A percentile compares a stretch with the other conserved stretches of the same genome.
Evolutionary conservation across 2,113 vertebrate genomes (phyloP).

Genomic region (Pavo muticus): DNA sequence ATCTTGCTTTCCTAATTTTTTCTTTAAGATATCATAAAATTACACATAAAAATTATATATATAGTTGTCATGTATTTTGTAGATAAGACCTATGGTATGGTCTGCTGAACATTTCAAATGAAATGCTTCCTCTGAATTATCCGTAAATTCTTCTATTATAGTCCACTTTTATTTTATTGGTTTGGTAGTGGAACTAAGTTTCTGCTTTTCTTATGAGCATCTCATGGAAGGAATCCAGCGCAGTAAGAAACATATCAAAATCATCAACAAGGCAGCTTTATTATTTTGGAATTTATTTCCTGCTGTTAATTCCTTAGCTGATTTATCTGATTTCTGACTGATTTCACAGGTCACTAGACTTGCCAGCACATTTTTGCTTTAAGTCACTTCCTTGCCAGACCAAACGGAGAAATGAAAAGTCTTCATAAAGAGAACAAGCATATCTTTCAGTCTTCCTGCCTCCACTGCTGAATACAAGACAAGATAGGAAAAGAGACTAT

Average conservation of each 20-base stretch:
- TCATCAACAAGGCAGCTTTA: not conserved
- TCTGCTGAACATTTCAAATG: not conserved
- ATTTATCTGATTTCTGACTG: conserved; percentile 16
- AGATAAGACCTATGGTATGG: not conserved
- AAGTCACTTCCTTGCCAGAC: not conserved
- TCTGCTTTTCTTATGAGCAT: not conserved
- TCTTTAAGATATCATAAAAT: not conserved
- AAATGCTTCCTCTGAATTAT: not conserved
- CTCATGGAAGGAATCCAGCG: not conserved
- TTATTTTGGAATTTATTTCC: not conserved
- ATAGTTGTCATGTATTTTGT: not conserved
- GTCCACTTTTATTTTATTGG: not conserved
- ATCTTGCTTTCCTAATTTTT: not conserved
- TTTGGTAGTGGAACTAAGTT: not conserved
- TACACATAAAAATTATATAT: not conserved
- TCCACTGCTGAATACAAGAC: not conserved
- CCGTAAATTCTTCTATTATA: not conserved
- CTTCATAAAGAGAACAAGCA: not conserved
- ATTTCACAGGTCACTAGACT: not conserved
- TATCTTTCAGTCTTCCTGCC: not conserved
- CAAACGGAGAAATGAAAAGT: not conserved
- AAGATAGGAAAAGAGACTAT: not conserved
- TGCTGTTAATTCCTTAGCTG: not conserved
- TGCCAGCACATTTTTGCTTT: not conserved
- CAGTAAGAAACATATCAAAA: not conserved